Conservation (phyloP, 2,888 invertebrate species). For the Aphodius granarius region DNA sequence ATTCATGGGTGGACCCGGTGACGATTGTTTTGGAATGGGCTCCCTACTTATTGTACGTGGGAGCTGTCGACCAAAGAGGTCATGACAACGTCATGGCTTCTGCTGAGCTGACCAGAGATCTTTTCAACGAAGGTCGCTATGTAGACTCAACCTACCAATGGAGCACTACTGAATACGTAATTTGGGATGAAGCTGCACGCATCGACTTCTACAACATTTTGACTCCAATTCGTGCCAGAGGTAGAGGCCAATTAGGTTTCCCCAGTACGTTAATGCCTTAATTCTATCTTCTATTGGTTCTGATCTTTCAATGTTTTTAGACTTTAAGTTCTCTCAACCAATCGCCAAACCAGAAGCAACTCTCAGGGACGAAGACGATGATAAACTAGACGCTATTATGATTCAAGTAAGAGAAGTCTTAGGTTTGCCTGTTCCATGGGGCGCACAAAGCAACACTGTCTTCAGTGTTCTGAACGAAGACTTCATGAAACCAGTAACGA, state of each 20-base stretch:
- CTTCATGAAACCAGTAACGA: conserved; percentile 79
- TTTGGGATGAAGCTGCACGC: conserved; percentile 62
- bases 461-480: conserved; percentile 65
- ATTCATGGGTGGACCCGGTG: conserved; percentile 88
- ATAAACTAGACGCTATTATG: conserved; percentile 64
- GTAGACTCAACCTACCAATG: conserved; percentile 53
- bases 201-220: conserved; percentile 86
- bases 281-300: no score
- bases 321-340: background rate
- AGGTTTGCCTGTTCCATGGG: conserved; percentile 70
- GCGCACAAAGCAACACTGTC: conserved; percentile 61
- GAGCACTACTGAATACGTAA: conserved; percentile 64
- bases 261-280: background rate
- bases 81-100: conserved; percentile 60
- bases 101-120: conserved; percentile 60
- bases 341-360: conserved; percentile 20
- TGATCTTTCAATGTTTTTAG: background rate
- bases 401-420: conserved; percentile 68
- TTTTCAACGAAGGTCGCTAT: conserved; percentile 55
- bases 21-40: conserved; percentile 86
- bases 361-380: conserved; percentile 42
- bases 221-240: conserved; percentile 48
- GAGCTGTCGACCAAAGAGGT: conserved; percentile 71
- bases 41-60: conserved; percentile 72
- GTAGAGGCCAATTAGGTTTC: background rate